Evolutionary conservation across 2,888 invertebrate species (phyloP).

Genomic region (Alloscopus bannaensis): DNA sequence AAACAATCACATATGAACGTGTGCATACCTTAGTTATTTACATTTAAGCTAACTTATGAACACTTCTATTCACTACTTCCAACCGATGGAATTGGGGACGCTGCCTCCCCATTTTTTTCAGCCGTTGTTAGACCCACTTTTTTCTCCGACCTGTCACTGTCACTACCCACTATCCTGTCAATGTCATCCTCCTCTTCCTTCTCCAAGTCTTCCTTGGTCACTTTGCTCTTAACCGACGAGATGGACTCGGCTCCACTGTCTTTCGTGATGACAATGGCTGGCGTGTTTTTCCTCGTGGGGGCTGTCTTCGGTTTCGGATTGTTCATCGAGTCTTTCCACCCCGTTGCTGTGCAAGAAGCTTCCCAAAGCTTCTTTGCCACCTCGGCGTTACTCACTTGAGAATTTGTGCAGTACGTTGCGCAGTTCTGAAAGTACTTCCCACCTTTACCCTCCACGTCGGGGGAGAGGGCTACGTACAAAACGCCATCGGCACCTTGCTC

Average conservation of each 20-base stretch:
- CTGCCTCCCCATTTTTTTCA: background rate
- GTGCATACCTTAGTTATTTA: no score
- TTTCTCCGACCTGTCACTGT: background rate
- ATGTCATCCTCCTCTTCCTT: slow-evolving; percentile 40
- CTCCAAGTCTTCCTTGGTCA: slow-evolving; percentile 40
- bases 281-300: slow-evolving; percentile 39
- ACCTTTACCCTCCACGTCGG: slow-evolving; percentile 83
- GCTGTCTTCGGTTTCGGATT: slow-evolving; percentile 16
- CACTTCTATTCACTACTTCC: slow-evolving; percentile 42
- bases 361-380: slow-evolving; percentile 83
- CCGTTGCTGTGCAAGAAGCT: slow-evolving; percentile 78
- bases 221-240: slow-evolving; percentile 41
- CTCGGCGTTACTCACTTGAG: slow-evolving; percentile 79
- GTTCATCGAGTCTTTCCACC: slow-evolving; percentile 44
- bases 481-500: slow-evolving; percentile 87
- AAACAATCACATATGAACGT: no score
- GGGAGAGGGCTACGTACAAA: slow-evolving; percentile 85
- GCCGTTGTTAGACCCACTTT: background rate
- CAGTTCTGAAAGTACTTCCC: slow-evolving; percentile 91
- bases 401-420: slow-evolving; percentile 73
- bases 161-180: background rate
- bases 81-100: slow-evolving; percentile 29
- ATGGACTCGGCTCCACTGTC: slow-evolving; percentile 53
- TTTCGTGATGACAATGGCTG: slow-evolving; percentile 54
- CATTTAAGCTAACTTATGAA: no score